Evolutionary conservation across 2,797 vertebrate genomes (phyloP).

Genomic region (Acestrorhynchus altus): DNA sequence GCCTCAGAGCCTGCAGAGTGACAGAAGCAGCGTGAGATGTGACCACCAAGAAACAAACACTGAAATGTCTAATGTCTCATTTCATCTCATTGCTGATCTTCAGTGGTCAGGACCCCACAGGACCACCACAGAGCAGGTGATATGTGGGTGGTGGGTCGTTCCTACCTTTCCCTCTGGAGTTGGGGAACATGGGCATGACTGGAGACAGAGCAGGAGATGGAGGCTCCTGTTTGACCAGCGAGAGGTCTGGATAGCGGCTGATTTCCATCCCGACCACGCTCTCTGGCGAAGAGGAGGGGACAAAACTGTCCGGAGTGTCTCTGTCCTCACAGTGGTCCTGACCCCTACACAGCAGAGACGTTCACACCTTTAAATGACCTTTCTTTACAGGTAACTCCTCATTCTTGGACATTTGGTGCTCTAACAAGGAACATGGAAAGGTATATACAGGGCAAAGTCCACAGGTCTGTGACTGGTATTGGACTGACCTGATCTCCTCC

Average conservation of each 20-base stretch:
- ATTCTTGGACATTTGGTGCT: neutral
- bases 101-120: too few species aligned
- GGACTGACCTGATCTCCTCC: slow-evolving; percentile 90
- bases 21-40: neutral
- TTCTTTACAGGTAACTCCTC: neutral
- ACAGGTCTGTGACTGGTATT: neutral
- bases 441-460: neutral
- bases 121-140: too few species aligned
- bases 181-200: slow-evolving; percentile 93
- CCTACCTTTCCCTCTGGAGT: slow-evolving; percentile 89
- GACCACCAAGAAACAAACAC: neutral
- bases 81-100: too few species aligned
- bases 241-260: slow-evolving; percentile 93
- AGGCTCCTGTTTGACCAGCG: slow-evolving; percentile 91
- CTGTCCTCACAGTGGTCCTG: slow-evolving; percentile 92
- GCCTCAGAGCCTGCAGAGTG: slow-evolving; percentile 82
- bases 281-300: slow-evolving; percentile 97
- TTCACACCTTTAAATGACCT: too few species aligned
- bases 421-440: too few species aligned
- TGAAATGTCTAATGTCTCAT: too few species aligned
- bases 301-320: slow-evolving; percentile 96
- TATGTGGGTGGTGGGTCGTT: too few species aligned
- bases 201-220: slow-evolving; percentile 91
- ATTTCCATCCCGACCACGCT: slow-evolving; percentile 95
- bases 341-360: slow-evolving; percentile 68